Percentiles rank a stretch among this genome's conserved stretches.
phyloP scores from a whole-genome alignment of 1,140 invertebrate genomes.

The Charaxes varanes region DNA sequence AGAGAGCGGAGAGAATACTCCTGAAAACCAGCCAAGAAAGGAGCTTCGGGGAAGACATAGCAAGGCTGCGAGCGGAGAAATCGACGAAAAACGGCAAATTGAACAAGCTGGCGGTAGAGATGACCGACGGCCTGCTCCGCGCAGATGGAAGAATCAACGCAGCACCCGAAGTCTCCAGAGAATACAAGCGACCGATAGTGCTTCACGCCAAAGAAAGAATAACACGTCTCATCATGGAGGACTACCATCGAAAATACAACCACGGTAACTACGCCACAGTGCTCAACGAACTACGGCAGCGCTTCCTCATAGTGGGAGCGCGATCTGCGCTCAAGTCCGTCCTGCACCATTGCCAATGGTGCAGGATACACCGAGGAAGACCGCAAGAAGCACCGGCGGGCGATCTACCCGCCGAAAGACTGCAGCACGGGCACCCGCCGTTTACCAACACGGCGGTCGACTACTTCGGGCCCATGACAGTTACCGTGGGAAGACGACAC shows the following conservation, averaged over 20 bases:
- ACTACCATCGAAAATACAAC: conserved; percentile 10
- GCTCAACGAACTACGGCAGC: conserved; percentile 15
- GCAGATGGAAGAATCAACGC: conserved; percentile 11
- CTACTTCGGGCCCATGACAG: conserved; percentile 26
- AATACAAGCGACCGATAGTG: conserved; percentile 2
- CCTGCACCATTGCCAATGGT: background rate
- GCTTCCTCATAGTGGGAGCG: conserved; percentile 10
- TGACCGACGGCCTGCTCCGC: background rate
- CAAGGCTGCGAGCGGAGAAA: background rate
- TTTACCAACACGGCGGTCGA: conserved; percentile 27
- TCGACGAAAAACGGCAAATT: conserved; percentile 22
- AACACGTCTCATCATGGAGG: background rate
- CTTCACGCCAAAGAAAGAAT: background rate
- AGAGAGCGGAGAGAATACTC: background rate
- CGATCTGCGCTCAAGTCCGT: conserved; percentile 12
- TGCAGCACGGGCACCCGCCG: conserved; percentile 14
- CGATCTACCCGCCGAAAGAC: conserved; percentile 6
- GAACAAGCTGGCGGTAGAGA: background rate
- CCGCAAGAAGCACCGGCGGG: conserved; percentile 9
- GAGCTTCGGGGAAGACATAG: background rate
- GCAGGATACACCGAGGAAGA: background rate
- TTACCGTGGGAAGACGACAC: conserved; percentile 11
- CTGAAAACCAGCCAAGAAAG: background rate
- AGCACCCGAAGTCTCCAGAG: conserved; percentile 1
- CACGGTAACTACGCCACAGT: conserved; percentile 17